Conservation (phyloP, 2,888 invertebrate species). For the Scrobipalpa atriplicella region DNA sequence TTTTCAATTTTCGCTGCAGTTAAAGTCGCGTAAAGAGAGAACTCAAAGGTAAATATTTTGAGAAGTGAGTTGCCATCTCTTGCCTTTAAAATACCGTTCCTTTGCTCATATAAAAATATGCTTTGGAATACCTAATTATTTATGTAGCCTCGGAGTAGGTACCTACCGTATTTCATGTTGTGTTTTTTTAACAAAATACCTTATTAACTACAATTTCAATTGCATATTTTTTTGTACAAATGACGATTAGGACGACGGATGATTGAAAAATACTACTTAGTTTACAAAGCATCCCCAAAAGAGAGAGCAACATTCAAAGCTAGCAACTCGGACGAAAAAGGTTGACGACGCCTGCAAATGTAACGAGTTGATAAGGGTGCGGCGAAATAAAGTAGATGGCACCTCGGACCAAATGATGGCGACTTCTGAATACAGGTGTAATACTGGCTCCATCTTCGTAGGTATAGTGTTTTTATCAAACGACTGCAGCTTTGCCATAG, state of each 20-base stretch:
- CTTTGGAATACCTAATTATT: too few species aligned
- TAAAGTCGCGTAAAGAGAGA: conserved; percentile 71
- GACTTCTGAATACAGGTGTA: conserved; percentile 55
- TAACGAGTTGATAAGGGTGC: conserved; percentile 70
- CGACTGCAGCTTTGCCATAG: too few species aligned
- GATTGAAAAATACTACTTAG: too few species aligned
- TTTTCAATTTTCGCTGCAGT: conserved; percentile 81
- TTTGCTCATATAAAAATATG: too few species aligned
- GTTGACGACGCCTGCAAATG: conserved; percentile 66
- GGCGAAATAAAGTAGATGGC: conserved; percentile 73
- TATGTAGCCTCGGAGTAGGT: too few species aligned
- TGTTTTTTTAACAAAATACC: too few species aligned
- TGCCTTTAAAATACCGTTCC: not conserved
- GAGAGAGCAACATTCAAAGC: not conserved
- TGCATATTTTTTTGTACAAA: too few species aligned
- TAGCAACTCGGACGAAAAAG: conserved; percentile 8
- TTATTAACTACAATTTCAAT: too few species aligned
- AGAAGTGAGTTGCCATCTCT: conserved; percentile 35
- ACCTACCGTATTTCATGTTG: too few species aligned
- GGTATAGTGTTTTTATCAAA: too few species aligned
- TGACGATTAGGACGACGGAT: too few species aligned
- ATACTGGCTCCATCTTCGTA: not conserved
- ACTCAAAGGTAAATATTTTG: conserved; percentile 65
- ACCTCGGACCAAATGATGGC: conserved; percentile 58
- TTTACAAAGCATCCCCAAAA: not conserved